Percentiles rank a stretch among this genome's conserved stretches.
These are phyloP conservation scores for Tenodera sinensis DNA, from an alignment of 2,888 invertebrate species.

Conservation along the genomic window DNA sequence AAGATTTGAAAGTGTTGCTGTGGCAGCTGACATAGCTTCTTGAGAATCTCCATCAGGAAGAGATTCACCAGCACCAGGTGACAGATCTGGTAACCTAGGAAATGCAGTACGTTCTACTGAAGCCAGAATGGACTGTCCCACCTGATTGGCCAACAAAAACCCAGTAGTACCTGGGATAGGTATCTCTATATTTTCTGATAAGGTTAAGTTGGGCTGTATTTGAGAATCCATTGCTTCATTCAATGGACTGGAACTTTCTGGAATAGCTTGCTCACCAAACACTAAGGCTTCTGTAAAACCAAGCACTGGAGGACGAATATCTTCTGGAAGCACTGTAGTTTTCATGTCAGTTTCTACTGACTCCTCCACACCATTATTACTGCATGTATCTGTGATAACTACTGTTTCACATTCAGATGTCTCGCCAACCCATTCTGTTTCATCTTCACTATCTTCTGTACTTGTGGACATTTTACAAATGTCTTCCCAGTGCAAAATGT, in stretches of 20 bases:
- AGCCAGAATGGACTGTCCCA: slow-evolving; percentile 22
- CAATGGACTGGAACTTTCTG: not conserved
- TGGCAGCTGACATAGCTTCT: slow-evolving; percentile 60
- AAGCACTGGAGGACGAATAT: not conserved
- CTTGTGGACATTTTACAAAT: not conserved
- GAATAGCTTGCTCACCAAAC: not conserved
- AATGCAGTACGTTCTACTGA: slow-evolving; percentile 1
- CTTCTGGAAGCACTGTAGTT: not conserved
- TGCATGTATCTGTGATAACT: not conserved
- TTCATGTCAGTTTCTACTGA: not conserved
- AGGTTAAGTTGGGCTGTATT: not conserved
- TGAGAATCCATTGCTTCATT: not conserved
- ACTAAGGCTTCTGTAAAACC: not conserved
- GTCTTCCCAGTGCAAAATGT: slow-evolving; percentile 22
- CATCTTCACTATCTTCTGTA: slow-evolving; percentile 26
- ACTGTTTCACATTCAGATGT: slow-evolving; percentile 29
- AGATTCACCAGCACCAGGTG: slow-evolving; percentile 43
- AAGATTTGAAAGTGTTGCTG: slow-evolving; percentile 58
- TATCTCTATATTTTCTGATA: slow-evolving; percentile 11
- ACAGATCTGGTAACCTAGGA: not conserved
- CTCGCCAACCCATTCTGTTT: slow-evolving; percentile 30
- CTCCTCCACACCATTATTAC: not conserved
- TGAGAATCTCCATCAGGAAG: slow-evolving; percentile 50
- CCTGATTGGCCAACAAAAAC: slow-evolving; percentile 31
- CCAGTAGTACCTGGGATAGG: slow-evolving; percentile 15